Base-by-base conservation (phyloP, 2,113 vertebrate species). In the Choloepus hoffmanni region DNA sequence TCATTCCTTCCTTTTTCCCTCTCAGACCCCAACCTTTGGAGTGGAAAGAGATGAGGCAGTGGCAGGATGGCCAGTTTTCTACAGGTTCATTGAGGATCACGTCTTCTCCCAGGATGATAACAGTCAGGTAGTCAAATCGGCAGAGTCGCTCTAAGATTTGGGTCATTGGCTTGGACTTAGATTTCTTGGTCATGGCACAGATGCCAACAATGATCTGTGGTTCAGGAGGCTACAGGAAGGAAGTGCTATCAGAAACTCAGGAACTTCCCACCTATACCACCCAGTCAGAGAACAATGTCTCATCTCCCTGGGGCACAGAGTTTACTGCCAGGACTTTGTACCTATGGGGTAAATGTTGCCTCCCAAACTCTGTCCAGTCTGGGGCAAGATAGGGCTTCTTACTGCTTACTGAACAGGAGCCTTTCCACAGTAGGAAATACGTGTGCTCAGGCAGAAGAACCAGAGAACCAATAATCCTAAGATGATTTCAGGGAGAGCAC, bases 161-260 rank as follows among this genome's bases (percentile, higher is more conserved):
- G 60, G 99, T 99, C 99, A 99, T 99, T 65, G 99, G 99, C 98
- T 99, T 99, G 33, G 99, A 99, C 98, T 99, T 99, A 90, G 99
- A 99, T 98, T 99, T 99, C 98, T 99, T 99, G 98, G 99, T 99
- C 99, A 99, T 99, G 97, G 99, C 99, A 97, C 99, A 99, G 98
- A 99, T 99, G 97, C 99, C 99, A 95, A 99, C 99, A 96, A 99
- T 98, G 14, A 99, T 99, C 98, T 99, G 99, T 96, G 98, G 98
- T 98, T 99, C 99, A 0, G 99, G 99, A 95, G 99, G 99, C 99
- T 99, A 93, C 28, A 65, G 73, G 81, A 84, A 95, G 93, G 74
- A 96, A 65, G 74, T 24, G 21, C 24, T 16, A 18, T 97, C 28
- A 97, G 50, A 65, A 91, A 92, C 26, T 85, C 55, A 68, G 63